phyloP scores from a whole-genome alignment of 1,140 invertebrate genomes.

The Globodera rostochiensis region DNA sequence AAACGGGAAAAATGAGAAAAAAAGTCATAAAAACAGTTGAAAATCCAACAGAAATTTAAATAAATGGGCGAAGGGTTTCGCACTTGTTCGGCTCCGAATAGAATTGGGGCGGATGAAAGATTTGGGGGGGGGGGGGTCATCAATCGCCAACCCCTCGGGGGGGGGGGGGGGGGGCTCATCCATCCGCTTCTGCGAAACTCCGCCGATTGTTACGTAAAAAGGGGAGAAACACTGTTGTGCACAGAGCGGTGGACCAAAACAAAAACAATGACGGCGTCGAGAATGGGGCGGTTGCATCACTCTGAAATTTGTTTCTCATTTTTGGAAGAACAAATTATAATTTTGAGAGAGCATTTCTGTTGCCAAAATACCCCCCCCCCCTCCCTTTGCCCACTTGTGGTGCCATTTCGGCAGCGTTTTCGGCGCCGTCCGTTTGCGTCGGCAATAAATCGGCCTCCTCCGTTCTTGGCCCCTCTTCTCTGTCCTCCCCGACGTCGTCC shows the following conservation, averaged over 20 bases:
- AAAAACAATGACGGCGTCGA: background rate
- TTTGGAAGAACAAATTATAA: too few species aligned
- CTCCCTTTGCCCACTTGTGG: background rate
- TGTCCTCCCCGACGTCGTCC: constrained; percentile 13
- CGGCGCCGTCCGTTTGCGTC: background rate
- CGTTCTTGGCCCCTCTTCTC: background rate
- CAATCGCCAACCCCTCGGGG: too few species aligned
- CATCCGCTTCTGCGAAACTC: background rate
- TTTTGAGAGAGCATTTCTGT: background rate
- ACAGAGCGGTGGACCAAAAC: background rate
- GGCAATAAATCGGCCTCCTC: constrained; percentile 4
- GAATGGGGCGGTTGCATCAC: background rate
- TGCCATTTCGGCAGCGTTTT: constrained; percentile 5
- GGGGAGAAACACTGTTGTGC: background rate
- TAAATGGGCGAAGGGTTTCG: too few species aligned
- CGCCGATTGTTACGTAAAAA: background rate
- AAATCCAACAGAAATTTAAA: too few species aligned
- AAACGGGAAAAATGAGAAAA: too few species aligned
- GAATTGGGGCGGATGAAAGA: too few species aligned
- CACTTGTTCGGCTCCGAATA: too few species aligned
- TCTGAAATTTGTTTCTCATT: background rate
- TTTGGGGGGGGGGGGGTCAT: too few species aligned
- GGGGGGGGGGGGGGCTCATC: too few species aligned
- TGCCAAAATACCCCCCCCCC: background rate
- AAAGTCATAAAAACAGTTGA: too few species aligned